phyloP scores from a whole-genome alignment of 2,888 invertebrate genomes.

The Watsonalla binaria region DNA sequence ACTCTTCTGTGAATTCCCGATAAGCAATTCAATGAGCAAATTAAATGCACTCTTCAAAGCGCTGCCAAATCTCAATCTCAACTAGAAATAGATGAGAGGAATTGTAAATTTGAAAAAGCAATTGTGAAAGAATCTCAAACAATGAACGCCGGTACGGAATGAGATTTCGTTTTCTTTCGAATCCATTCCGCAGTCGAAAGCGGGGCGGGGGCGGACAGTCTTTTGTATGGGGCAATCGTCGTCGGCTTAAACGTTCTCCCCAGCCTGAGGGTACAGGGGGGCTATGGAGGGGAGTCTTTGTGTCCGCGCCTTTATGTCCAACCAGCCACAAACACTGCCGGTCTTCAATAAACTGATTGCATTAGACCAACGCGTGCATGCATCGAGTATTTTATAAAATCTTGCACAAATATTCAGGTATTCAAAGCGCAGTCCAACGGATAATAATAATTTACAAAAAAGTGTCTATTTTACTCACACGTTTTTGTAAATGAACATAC shows the following conservation, averaged over 20 bases:
- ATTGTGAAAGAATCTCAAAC: constrained; percentile 62
- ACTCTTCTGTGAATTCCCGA: too few relatives aligned
- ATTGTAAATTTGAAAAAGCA: constrained; percentile 60
- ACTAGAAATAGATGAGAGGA: constrained; percentile 35
- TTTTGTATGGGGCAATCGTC: constrained; percentile 68
- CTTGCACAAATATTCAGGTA: too few relatives aligned
- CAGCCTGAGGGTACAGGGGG: constrained; percentile 24
- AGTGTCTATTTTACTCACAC: too few relatives aligned
- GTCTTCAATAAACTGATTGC: constrained; percentile 50
- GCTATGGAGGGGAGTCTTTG: constrained; percentile 43
- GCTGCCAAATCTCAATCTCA: constrained; percentile 18
- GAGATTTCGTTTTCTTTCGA: constrained; percentile 66
- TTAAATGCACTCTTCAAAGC: not conserved
- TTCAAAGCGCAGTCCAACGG: too few relatives aligned
- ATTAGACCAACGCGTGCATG: constrained; percentile 27
- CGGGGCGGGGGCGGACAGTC: constrained; percentile 38
- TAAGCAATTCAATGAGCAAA: too few relatives aligned
- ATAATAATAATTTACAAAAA: too few relatives aligned
- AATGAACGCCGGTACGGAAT: constrained; percentile 55
- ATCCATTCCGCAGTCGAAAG: constrained; percentile 49
- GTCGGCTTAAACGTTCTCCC: constrained; percentile 58
- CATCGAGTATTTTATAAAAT: not conserved
- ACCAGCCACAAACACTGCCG: constrained; percentile 47
- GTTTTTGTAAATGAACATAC: too few relatives aligned
- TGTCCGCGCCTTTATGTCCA: constrained; percentile 54